These are phyloP conservation scores for Malthinus flaveolus DNA, from an alignment of 2,888 invertebrate genomes.

Conservation along the genomic window DNA sequence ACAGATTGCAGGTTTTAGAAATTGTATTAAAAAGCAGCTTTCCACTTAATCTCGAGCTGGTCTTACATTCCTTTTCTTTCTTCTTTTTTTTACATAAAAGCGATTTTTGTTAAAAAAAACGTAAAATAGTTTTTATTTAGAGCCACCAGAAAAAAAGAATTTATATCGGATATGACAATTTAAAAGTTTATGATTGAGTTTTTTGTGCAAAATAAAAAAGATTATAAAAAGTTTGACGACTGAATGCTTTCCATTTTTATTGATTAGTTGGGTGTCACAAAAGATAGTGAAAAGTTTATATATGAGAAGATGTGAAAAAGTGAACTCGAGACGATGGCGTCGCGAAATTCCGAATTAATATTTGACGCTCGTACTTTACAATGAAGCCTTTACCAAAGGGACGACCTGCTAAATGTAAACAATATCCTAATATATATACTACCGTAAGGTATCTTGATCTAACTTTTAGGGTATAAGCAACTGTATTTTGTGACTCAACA, in stretches of 20 bases:
- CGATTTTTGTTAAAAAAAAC: constrained; percentile 1
- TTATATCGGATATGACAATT: constrained; percentile 25
- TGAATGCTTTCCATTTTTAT: constrained; percentile 29
- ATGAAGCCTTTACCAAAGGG: constrained; percentile 7
- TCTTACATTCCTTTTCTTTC: no score
- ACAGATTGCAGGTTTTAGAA: no score
- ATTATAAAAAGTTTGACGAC: constrained; percentile 30
- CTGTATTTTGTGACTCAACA: constrained; percentile 21
- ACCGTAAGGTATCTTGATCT: constrained; percentile 19
- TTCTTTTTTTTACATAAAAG: no score
- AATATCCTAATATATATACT: constrained; percentile 9
- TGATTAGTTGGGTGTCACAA: constrained; percentile 25
- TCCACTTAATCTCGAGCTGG: no score
- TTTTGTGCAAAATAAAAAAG: constrained; percentile 26
- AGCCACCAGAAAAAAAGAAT: constrained; percentile 23
- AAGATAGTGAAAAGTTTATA: constrained; percentile 20
- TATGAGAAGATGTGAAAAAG: constrained; percentile 19
- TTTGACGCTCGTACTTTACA: constrained; percentile 7
- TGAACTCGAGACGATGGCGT: constrained; percentile 8
- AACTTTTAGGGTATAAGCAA: constrained; percentile 15
- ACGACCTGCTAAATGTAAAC: constrained; percentile 7
- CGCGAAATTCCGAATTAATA: constrained; percentile 18
- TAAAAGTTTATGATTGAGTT: constrained; percentile 28
- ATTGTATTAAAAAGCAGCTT: no score
- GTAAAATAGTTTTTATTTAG: constrained; percentile 19